Conservation (phyloP, 2,888 invertebrate species). For the Machimus atricapillus region DNA sequence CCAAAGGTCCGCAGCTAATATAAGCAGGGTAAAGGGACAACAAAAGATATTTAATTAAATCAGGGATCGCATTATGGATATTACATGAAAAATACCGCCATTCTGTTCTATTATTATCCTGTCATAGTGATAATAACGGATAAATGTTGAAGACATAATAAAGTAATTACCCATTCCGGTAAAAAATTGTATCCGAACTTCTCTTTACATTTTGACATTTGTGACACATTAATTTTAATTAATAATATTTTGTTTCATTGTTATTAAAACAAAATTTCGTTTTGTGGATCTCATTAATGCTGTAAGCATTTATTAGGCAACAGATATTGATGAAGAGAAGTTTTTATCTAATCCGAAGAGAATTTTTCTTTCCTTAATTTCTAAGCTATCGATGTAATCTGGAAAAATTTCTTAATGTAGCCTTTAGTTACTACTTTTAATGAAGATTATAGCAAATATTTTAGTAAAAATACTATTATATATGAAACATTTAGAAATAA, state of each 20-base stretch:
- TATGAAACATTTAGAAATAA: too few relatives aligned
- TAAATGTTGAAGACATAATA: not conserved
- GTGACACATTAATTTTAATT: not conserved
- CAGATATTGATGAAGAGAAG: not conserved
- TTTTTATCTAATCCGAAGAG: not conserved
- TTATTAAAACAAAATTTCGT: not conserved
- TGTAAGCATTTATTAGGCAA: not conserved
- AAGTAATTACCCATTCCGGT: not conserved
- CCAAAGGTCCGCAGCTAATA: not conserved
- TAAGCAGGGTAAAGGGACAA: not conserved
- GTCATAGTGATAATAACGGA: not conserved
- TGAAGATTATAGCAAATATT: too few relatives aligned
- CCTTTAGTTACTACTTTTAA: too few relatives aligned
- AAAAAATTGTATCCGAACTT: not conserved
- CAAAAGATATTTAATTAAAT: not conserved
- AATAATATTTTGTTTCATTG: not conserved
- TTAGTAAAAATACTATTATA: too few relatives aligned
- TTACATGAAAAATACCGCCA: not conserved
- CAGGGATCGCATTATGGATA: not conserved
- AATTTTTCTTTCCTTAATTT: too few relatives aligned
- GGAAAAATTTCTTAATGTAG: too few relatives aligned
- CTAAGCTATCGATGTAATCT: too few relatives aligned
- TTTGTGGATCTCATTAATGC: not conserved
- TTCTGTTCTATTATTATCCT: not conserved
- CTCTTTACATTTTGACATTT: not conserved